Evolutionary conservation across 2,888 invertebrate genomes (phyloP).

Genomic region (Eudiplozoon nipponicum): DNA sequence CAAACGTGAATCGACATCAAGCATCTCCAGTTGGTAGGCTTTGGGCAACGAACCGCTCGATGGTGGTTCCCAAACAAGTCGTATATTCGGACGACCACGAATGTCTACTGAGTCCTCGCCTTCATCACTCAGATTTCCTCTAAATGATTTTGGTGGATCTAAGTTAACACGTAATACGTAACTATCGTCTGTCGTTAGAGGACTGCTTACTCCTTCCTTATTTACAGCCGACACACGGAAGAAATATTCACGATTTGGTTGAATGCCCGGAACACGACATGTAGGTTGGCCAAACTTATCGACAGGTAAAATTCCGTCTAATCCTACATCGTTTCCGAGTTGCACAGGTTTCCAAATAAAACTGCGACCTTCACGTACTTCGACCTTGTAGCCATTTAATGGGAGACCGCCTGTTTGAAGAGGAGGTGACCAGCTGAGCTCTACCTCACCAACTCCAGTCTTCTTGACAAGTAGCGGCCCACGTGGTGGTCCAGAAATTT

Average conservation of each 20-base stretch:
- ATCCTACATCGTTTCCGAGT: constrained; percentile 5
- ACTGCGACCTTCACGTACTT: constrained; percentile 17
- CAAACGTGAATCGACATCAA: constrained; percentile 11
- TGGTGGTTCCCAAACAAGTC: constrained; percentile 9
- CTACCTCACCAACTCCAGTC: too few species aligned
- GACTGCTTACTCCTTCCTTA: constrained; percentile 13
- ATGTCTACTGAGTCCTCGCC: neutral
- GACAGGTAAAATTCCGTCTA: too few species aligned
- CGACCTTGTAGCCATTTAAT: constrained; percentile 23
- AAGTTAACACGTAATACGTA: constrained; percentile 5
- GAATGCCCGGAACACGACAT: neutral
- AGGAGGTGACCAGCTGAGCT: constrained; percentile 21
- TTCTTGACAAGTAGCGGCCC: constrained; percentile 19
- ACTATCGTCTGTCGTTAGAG: constrained; percentile 12
- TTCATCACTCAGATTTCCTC: constrained; percentile 3
- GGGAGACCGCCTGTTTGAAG: constrained; percentile 24
- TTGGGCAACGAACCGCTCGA: neutral
- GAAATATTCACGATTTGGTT: constrained; percentile 16
- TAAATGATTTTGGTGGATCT: constrained; percentile 9
- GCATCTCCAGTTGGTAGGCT: constrained; percentile 13
- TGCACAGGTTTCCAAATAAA: constrained; percentile 12
- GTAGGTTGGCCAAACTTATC: too few species aligned
- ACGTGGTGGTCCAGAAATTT: constrained; percentile 22
- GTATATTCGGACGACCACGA: too few species aligned
- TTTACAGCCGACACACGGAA: constrained; percentile 14